phyloP scores from a whole-genome alignment of 2,797 vertebrate species.

The Thamnophis elegans region DNA sequence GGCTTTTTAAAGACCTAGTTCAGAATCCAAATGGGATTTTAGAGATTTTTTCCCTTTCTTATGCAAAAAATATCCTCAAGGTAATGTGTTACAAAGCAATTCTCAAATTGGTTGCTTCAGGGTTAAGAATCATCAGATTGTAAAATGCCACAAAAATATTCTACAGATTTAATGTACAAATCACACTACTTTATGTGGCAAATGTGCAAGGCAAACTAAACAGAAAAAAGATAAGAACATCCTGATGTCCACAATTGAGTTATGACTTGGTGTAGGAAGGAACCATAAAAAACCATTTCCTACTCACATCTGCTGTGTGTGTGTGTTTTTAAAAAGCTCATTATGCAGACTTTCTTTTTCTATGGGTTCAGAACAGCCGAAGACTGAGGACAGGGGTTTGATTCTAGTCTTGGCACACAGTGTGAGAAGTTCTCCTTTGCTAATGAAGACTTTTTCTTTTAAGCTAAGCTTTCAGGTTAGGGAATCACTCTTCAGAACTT shows the following conservation, averaged over 20 bases:
- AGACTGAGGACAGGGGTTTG: slow-evolving; percentile 11
- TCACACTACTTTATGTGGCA: slow-evolving; percentile 72
- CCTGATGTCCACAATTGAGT: slow-evolving; percentile 71
- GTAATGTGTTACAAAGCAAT: background rate
- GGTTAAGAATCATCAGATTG: background rate
- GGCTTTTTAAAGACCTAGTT: slow-evolving; percentile 46
- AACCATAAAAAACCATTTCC: slow-evolving; percentile 72
- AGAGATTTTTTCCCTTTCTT: background rate
- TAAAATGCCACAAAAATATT: slow-evolving; percentile 19
- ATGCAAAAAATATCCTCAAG: background rate
- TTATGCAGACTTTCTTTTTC: slow-evolving; percentile 45
- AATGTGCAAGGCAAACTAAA: slow-evolving; percentile 72
- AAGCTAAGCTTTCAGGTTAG: slow-evolving; percentile 16
- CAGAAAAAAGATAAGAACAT: slow-evolving; percentile 73
- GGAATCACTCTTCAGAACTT: slow-evolving; percentile 1
- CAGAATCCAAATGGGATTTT: slow-evolving; percentile 52
- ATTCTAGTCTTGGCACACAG: background rate
- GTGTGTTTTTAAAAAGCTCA: slow-evolving; percentile 35
- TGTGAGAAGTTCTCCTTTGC: background rate
- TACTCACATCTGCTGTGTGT: slow-evolving; percentile 65
- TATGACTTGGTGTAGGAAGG: slow-evolving; percentile 69
- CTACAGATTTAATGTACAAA: slow-evolving; percentile 48
- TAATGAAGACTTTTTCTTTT: slow-evolving; percentile 1
- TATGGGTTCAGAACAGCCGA: slow-evolving; percentile 30
- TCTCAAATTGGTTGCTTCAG: background rate